These are phyloP conservation scores for Dicaeum eximium DNA, from an alignment of 2,113 vertebrate species.

Conservation along the genomic window DNA sequence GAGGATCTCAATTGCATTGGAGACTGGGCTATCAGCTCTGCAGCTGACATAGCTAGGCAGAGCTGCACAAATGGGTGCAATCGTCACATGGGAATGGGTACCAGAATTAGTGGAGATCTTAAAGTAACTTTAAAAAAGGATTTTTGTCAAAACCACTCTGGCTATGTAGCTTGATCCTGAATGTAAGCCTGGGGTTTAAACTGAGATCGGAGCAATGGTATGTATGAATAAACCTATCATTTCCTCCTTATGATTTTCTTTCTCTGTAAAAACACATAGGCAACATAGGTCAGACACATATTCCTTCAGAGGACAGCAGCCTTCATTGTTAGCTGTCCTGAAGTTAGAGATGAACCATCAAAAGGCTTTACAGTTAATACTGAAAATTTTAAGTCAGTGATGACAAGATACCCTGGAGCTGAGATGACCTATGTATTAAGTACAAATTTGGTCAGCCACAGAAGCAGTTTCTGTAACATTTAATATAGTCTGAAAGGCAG, in stretches of 20 bases:
- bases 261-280: neutral
- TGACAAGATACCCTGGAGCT: neutral
- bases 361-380: neutral
- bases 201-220: accelerated
- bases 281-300: neutral
- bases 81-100: neutral
- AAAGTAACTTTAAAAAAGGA: neutral
- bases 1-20: neutral
- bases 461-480: neutral
- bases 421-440: neutral
- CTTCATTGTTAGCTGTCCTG: neutral
- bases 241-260: neutral
- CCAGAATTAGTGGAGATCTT: neutral
- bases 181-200: neutral
- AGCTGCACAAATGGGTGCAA: neutral
- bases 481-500: neutral
- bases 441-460: neutral
- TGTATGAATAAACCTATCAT: neutral
- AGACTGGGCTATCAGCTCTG: neutral
- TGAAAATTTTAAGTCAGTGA: neutral
- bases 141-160: neutral
- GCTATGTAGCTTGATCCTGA: neutral
- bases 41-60: neutral
- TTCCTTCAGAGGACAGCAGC: neutral
- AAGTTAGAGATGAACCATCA: neutral